Percentiles rank a stretch among this genome's conserved stretches.
These are phyloP conservation scores for Auanema freiburgensis DNA, from an alignment of 2,888 invertebrate species.

Conservation along the genomic window DNA sequence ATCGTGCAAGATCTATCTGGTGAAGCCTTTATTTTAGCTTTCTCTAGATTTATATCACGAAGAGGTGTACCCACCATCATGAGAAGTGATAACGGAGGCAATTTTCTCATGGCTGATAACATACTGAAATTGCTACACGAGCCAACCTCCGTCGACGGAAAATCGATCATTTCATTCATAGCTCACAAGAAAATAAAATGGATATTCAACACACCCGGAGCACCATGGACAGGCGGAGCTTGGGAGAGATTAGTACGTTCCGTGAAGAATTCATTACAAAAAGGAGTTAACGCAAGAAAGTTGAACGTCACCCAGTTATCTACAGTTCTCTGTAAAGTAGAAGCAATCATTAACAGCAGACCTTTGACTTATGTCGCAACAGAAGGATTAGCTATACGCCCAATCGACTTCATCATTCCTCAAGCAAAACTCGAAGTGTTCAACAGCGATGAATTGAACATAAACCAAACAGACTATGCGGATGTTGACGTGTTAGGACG, in stretches of 20 bases:
- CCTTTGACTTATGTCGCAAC: neutral
- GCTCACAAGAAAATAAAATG: no score
- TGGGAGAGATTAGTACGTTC: no score
- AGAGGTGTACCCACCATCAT: constrained; percentile 5
- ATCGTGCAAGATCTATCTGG: neutral
- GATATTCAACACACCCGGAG: neutral
- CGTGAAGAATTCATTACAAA: neutral
- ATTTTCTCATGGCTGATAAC: neutral
- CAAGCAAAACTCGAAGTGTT: no score
- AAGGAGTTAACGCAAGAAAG: neutral
- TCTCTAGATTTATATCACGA: no score
- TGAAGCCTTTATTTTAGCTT: neutral
- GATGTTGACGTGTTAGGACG: no score
- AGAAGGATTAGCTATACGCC: neutral
- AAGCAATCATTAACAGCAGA: constrained; percentile 8
- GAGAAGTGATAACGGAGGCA: neutral
- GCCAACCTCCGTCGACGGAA: no score
- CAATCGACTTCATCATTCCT: constrained; percentile 5
- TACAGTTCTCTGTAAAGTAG: neutral
- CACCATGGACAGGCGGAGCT: constrained; percentile 11
- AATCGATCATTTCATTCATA: no score
- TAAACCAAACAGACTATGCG: no score
- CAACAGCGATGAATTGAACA: no score
- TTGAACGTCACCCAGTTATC: neutral
- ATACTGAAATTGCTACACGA: no score